Evolutionary conservation across 1,140 invertebrate species (phyloP), one percentile per base, ranked within the genome.

Genomic region (Drosophila willistoni): DNA sequence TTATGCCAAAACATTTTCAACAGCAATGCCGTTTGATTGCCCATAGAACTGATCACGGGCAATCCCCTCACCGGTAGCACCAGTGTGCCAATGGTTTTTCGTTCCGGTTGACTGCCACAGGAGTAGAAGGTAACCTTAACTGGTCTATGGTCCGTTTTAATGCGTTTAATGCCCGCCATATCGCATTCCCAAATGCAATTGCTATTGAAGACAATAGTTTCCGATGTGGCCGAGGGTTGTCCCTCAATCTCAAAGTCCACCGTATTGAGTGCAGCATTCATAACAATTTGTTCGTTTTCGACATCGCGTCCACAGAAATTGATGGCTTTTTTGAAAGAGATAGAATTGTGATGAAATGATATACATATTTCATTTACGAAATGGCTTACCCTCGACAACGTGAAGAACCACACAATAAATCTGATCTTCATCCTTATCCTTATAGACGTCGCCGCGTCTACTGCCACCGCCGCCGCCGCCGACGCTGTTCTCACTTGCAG

Each of bases 141-240:
- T 7, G 90, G 90, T 0, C 90, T 80, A 60, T 91, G 87, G 10
- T 91, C 90, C 0, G 86, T 91, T 61, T 91, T 91, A 7, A 91
- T 84, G 36, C 86, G 80, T 62, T 91, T 91, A 13, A 91, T 76
- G 4, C 87, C 90, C 0, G 71, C 62, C 41, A 91, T 71, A 19
- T 87, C 86, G 17, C 85, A 84, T 51, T 91, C 90, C 90, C 90
- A 91, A 47, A 91, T 82, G 47, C 90, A 91, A 55, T 91, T 91
- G 68, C 90, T 91, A 55, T 91, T 91, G 47, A 91, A 91, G 10
- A 91, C 74, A 2, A 90, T 74, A 1, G 78, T 66, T 57, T 79
- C 73, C 3, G 71, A 33, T 14, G 71, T 68, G n/a, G 51, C 36
- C 2, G 78, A 78, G 2, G 72, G 75, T 5, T 81, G 74, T 14